These are phyloP conservation scores for Apaloderma vittatum DNA, from an alignment of 2,113 vertebrate genomes.

Conservation along the genomic window DNA sequence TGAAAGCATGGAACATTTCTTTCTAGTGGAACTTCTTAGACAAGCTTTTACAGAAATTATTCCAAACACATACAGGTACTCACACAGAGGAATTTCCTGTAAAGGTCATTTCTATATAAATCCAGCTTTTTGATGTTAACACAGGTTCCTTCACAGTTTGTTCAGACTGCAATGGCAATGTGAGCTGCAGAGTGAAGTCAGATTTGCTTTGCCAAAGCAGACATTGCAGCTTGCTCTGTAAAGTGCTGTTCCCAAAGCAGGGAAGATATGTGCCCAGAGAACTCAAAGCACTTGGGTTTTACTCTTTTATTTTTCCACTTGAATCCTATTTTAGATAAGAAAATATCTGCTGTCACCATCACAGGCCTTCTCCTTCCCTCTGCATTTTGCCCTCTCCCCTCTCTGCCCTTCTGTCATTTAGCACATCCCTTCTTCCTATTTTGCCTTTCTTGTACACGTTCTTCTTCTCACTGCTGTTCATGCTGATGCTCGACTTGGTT, in stretches of 20 bases:
- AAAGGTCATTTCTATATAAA: neutral
- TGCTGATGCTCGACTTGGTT: accelerated
- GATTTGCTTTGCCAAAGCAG: neutral
- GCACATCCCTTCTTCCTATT: neutral
- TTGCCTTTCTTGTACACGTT: accelerated
- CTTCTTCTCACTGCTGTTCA: neutral
- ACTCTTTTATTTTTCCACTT: neutral
- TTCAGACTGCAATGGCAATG: neutral
- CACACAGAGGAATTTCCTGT: neutral
- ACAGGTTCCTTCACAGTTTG: neutral
- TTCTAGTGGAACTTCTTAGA: neutral
- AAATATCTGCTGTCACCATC: neutral
- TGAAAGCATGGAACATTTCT: neutral
- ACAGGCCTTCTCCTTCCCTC: neutral
- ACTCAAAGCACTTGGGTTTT: neutral
- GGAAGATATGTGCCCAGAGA: neutral
- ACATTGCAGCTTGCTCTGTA: neutral
- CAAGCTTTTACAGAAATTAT: neutral
- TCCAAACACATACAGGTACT: neutral
- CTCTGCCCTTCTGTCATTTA: neutral
- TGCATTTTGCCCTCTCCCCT: neutral
- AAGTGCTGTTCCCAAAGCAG: neutral
- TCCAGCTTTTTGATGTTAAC: neutral
- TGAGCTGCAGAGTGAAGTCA: neutral
- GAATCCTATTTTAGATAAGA: neutral